Evolutionary conservation across 2,888 invertebrate species (phyloP).

Genomic region (Baronia brevicornis): DNA sequence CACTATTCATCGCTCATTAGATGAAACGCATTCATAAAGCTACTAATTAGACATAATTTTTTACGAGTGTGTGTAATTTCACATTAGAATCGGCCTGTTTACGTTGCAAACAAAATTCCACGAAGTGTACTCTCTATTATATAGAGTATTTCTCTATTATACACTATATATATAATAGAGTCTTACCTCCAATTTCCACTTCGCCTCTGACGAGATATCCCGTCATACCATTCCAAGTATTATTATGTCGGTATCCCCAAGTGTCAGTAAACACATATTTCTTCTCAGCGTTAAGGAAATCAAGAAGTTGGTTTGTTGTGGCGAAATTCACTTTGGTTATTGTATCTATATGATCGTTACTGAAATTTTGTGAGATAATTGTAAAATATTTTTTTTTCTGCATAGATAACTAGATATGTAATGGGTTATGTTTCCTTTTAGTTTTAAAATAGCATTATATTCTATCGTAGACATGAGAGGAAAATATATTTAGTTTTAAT

Average conservation of each 20-base stretch:
- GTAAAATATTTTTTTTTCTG: conserved; percentile 1
- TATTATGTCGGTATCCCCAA: conserved; percentile 77
- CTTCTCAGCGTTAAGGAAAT: conserved; percentile 75
- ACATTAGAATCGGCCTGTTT: no score
- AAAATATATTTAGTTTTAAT: no score
- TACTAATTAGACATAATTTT: background rate
- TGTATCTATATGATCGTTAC: conserved; percentile 73
- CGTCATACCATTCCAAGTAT: conserved; percentile 80
- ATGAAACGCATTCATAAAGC: no score
- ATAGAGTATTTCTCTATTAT: no score
- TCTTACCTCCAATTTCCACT: conserved; percentile 77
- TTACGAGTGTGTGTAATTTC: no score
- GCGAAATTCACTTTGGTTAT: conserved; percentile 79
- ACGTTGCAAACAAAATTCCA: no score
- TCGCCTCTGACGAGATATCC: conserved; percentile 74
- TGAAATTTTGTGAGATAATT: conserved; percentile 32
- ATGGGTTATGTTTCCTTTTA: no score
- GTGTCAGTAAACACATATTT: conserved; percentile 68
- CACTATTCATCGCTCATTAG: no score
- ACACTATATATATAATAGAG: conserved; percentile 8
- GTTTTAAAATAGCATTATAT: no score
- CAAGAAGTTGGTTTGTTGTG: conserved; percentile 72
- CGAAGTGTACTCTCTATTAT: no score
- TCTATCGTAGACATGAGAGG: no score
- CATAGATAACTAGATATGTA: no score